Evolutionary conservation across 2,113 vertebrate species (phyloP).

Genomic region (Thunnus thynnus): DNA sequence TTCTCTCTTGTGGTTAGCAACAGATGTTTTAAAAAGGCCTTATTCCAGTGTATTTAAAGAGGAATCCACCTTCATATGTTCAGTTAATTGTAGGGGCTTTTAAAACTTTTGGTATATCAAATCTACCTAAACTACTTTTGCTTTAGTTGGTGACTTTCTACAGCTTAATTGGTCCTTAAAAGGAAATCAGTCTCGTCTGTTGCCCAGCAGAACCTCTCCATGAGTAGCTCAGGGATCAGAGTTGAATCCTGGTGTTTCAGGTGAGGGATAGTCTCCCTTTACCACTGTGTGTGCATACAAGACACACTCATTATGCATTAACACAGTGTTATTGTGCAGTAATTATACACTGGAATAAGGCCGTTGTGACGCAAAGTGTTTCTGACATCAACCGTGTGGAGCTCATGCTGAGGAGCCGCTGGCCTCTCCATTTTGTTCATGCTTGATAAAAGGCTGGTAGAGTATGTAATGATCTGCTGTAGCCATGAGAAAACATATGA

Average conservation of each 20-base stretch:
- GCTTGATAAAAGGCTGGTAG: conserved; percentile 14
- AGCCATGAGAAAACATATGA: not conserved
- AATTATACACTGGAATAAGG: conserved; percentile 53
- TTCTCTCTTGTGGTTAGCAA: conserved; percentile 16
- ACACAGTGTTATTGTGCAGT: conserved; percentile 18
- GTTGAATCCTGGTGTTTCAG: not conserved
- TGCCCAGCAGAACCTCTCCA: not conserved
- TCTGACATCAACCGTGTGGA: not conserved
- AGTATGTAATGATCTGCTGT: not conserved
- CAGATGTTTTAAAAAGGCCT: conserved; percentile 3
- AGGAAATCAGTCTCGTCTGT: not conserved
- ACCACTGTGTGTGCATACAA: not conserved
- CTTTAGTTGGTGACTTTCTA: not conserved
- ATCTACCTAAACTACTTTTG: too few species aligned
- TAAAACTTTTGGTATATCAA: not conserved
- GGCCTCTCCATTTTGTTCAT: conserved; percentile 3
- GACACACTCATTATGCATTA: not conserved
- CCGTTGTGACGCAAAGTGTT: conserved; percentile 31
- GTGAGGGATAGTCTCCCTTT: not conserved
- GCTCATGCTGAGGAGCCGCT: conserved; percentile 7
- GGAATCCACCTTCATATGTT: not conserved
- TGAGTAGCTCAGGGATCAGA: not conserved
- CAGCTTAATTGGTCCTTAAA: not conserved
- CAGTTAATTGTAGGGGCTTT: too few species aligned
- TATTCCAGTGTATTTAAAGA: conserved; percentile 24